These are phyloP conservation scores for Drosophila varians DNA, from an alignment of 1,140 invertebrate genomes.

Conservation along the genomic window DNA sequence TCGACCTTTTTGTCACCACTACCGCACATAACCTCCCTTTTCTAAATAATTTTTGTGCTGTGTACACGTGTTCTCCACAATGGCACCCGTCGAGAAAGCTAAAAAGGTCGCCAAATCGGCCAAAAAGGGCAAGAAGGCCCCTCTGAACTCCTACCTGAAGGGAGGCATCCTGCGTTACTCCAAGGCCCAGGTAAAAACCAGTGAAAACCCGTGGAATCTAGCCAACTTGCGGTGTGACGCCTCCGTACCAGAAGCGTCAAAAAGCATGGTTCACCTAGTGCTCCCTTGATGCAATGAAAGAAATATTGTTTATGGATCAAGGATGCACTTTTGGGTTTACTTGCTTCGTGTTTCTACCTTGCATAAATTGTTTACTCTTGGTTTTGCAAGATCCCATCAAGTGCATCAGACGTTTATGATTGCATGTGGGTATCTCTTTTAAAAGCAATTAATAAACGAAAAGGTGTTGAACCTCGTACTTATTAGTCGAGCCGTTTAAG, in stretches of 20 bases:
- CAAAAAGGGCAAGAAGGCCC: slow-evolving; percentile 81
- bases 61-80: slow-evolving; percentile 83
- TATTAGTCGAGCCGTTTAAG: too few species aligned
- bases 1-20: slow-evolving; percentile 33
- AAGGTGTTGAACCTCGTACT: too few species aligned
- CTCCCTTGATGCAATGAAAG: neutral
- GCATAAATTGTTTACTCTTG: neutral
- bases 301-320: neutral
- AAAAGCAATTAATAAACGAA: too few species aligned
- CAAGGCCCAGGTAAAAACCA: slow-evolving; percentile 78
- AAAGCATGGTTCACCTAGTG: neutral
- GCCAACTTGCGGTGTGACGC: slow-evolving; percentile 26
- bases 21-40: slow-evolving; percentile 82
- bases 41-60: slow-evolving; percentile 82
- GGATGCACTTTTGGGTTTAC: too few species aligned
- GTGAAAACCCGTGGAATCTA: slow-evolving; percentile 27
- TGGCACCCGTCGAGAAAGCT: slow-evolving; percentile 83
- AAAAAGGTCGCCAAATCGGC: slow-evolving; percentile 79
- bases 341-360: neutral
- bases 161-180: slow-evolving; percentile 82
- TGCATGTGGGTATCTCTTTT: too few species aligned
- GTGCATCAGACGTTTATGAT: too few species aligned
- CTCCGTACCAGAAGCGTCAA: slow-evolving; percentile 1
- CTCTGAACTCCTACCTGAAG: slow-evolving; percentile 77
- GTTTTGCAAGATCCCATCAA: too few species aligned